phyloP scores from a whole-genome alignment of 2,113 vertebrate genomes.

The Indri indri region DNA sequence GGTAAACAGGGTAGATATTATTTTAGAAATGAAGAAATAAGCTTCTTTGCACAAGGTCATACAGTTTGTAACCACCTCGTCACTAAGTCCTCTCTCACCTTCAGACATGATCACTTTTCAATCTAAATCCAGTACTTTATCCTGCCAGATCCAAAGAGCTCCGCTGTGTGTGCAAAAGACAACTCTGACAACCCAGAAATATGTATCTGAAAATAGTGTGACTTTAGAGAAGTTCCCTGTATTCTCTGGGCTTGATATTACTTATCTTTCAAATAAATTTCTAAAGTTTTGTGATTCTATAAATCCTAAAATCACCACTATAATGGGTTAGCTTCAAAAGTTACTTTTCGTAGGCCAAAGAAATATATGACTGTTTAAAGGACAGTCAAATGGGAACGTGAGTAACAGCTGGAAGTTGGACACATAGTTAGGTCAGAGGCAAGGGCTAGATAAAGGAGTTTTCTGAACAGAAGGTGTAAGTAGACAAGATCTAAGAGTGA shows the following conservation, averaged over 20 bases:
- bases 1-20: background rate
- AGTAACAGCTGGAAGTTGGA: background rate
- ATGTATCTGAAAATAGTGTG: background rate
- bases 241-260: background rate
- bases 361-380: background rate
- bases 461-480: background rate
- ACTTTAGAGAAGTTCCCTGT: background rate
- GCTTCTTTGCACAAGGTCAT: background rate
- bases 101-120: background rate
- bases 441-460: background rate
- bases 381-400: background rate
- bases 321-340: background rate
- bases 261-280: constrained; percentile 15
- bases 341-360: background rate
- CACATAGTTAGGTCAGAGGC: background rate
- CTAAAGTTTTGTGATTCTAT: background rate
- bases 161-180: background rate
- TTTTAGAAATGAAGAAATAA: constrained; percentile 20
- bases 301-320: background rate
- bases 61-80: background rate
- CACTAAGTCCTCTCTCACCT: background rate
- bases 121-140: background rate
- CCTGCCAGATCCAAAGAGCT: background rate
- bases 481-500: background rate
- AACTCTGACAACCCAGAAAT: background rate